A percentile compares a stretch with the other conserved stretches of the same genome.
phyloP scores from a whole-genome alignment of 1,140 invertebrate genomes.

The Kradibia gibbosae region DNA sequence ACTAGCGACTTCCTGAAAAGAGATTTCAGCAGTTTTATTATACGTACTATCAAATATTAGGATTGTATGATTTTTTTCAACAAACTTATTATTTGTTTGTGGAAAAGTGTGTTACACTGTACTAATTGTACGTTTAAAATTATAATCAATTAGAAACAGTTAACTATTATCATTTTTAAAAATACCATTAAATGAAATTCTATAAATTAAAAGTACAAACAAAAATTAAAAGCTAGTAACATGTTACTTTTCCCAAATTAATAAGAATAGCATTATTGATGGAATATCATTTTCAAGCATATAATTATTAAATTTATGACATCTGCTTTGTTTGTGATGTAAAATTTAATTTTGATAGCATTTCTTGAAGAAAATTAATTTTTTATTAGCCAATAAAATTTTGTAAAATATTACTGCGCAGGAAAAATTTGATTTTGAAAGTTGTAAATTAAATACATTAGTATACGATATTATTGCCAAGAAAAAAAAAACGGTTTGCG shows the following conservation, averaged over 20 bases:
- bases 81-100: slow-evolving; percentile 15
- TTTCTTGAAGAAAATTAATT: slow-evolving; percentile 10
- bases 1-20: neutral
- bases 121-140: neutral
- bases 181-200: no score
- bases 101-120: neutral
- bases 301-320: slow-evolving; percentile 3
- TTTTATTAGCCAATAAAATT: neutral
- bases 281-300: neutral
- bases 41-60: slow-evolving; percentile 46
- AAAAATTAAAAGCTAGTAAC: neutral
- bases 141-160: no score
- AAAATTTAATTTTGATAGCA: neutral
- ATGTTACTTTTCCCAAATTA: slow-evolving; percentile 21
- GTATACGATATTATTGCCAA: neutral
- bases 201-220: no score
- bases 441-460: slow-evolving; percentile 1
- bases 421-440: slow-evolving; percentile 19
- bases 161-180: no score
- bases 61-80: slow-evolving; percentile 51
- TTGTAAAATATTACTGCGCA: neutral
- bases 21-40: slow-evolving; percentile 46
- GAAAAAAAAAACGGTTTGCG: neutral
- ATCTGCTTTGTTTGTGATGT: neutral
- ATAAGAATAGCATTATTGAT: slow-evolving; percentile 15